phyloP scores from a whole-genome alignment of 35 echinoderm and acorn worm species.

The Amphiura filiformis region DNA sequence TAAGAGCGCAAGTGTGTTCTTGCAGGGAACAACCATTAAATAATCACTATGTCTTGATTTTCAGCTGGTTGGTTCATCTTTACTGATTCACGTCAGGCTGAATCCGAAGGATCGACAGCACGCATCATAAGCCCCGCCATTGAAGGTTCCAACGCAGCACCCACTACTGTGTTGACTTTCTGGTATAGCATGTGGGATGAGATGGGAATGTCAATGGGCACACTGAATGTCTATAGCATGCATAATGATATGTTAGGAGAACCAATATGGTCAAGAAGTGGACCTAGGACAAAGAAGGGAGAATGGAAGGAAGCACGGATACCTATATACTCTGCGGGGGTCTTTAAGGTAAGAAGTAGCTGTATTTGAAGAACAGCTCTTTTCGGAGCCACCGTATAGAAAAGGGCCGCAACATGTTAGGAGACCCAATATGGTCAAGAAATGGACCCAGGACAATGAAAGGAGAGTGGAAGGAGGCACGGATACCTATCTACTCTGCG shows the following conservation, averaged over 20 bases:
- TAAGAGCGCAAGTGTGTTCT: no score
- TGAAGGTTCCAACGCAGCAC: not conserved
- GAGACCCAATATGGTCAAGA: not conserved
- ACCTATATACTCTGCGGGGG: not conserved
- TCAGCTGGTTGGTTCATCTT: not conserved
- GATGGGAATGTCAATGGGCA: not conserved
- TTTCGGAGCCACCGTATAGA: no score
- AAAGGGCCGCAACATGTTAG: no score
- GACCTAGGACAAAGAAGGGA: not conserved
- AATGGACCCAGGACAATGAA: not conserved
- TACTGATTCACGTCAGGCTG: not conserved
- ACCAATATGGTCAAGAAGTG: not conserved
- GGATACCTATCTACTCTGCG: not conserved
- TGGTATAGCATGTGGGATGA: conserved; percentile 6
- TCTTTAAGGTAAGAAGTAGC: not conserved
- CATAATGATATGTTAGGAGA: not conserved
- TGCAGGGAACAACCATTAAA: no score
- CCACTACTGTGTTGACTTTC: not conserved
- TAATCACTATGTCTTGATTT: no score
- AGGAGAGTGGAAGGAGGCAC: not conserved
- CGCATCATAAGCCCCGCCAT: not conserved
- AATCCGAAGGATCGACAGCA: not conserved
- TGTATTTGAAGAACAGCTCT: no score
- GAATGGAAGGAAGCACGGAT: not conserved
- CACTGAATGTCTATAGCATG: not conserved